phyloP scores from a whole-genome alignment of 2,797 vertebrate species.

The Coregonus ussuriensis region DNA sequence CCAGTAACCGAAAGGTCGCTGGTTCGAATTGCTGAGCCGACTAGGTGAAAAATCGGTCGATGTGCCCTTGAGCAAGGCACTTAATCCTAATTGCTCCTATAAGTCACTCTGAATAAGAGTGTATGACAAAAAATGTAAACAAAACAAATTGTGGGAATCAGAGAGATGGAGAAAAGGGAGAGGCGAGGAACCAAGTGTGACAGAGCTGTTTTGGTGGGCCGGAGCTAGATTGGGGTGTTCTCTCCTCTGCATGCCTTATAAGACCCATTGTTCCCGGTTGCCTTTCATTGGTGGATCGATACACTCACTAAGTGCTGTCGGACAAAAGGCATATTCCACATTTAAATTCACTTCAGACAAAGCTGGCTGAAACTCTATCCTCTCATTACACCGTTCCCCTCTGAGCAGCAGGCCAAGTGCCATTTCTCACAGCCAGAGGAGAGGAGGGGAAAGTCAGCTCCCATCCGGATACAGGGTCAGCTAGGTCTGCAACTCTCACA shows the following conservation, averaged over 20 bases:
- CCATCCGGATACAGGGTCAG: background rate
- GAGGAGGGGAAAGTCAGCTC: background rate
- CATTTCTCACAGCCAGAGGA: slow-evolving; percentile 40
- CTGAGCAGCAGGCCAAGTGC: slow-evolving; percentile 37
- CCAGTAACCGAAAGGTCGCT: too few species aligned
- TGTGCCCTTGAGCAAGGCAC: too few species aligned
- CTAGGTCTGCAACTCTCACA: background rate
- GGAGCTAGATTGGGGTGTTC: slow-evolving; percentile 5
- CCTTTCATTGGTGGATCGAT: slow-evolving; percentile 64
- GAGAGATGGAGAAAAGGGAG: background rate
- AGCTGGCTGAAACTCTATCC: slow-evolving; percentile 57
- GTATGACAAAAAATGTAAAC: background rate
- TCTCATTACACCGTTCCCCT: slow-evolving; percentile 43
- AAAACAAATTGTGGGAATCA: too few species aligned
- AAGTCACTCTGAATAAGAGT: too few species aligned
- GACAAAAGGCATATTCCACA: slow-evolving; percentile 67
- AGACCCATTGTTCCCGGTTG: slow-evolving; percentile 42
- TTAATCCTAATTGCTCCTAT: too few species aligned
- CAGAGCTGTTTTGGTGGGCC: background rate
- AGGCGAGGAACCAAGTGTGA: background rate
- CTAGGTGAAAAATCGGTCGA: too few species aligned
- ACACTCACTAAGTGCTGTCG: slow-evolving; percentile 60
- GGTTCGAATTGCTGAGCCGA: too few species aligned
- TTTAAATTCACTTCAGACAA: slow-evolving; percentile 61
- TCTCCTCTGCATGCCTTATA: slow-evolving; percentile 31